Conservation (phyloP, 2,888 invertebrate species). For the Andrena haemorrhoa region DNA sequence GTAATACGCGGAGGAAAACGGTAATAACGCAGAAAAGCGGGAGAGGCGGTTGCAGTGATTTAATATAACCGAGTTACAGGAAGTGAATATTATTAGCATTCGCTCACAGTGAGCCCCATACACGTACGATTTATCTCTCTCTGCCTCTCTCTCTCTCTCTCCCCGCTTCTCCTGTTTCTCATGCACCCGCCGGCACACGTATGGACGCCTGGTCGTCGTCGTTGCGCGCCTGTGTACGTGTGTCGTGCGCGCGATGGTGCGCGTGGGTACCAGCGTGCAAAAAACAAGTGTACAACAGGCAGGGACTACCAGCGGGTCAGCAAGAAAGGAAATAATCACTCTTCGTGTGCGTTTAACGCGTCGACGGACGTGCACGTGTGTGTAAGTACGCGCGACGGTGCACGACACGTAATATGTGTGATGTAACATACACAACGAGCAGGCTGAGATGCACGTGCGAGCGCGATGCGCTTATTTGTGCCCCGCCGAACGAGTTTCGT, state of each 20-base stretch:
- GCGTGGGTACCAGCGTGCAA: constrained; percentile 17
- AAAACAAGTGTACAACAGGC: constrained; percentile 53
- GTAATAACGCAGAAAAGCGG: constrained; percentile 72
- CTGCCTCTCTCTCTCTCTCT: background rate
- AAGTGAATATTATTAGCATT: constrained; percentile 82
- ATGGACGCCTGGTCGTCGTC: background rate
- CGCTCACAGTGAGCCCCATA: constrained; percentile 63
- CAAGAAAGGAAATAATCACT: constrained; percentile 70
- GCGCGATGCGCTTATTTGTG: constrained; percentile 47
- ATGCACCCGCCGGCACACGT: background rate
- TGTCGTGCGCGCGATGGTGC: background rate
- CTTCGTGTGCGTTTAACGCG: constrained; percentile 59
- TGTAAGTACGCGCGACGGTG: constrained; percentile 10
- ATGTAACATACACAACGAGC: constrained; percentile 43
- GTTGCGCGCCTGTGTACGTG: background rate
- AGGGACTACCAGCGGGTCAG: constrained; percentile 47
- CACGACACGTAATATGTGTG: constrained; percentile 54
- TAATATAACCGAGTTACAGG: constrained; percentile 78
- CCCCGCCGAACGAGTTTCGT: constrained; percentile 52
- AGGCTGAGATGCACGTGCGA: constrained; percentile 39
- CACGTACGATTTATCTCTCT: constrained; percentile 48
- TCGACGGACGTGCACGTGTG: constrained; percentile 49
- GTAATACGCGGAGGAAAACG: constrained; percentile 62
- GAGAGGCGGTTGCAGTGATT: constrained; percentile 71
- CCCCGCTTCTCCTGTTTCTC: background rate